Evolutionary conservation across 1,140 invertebrate species (phyloP), one percentile per base, ranked within the genome.

Genomic region (Phortica variegata): DNA sequence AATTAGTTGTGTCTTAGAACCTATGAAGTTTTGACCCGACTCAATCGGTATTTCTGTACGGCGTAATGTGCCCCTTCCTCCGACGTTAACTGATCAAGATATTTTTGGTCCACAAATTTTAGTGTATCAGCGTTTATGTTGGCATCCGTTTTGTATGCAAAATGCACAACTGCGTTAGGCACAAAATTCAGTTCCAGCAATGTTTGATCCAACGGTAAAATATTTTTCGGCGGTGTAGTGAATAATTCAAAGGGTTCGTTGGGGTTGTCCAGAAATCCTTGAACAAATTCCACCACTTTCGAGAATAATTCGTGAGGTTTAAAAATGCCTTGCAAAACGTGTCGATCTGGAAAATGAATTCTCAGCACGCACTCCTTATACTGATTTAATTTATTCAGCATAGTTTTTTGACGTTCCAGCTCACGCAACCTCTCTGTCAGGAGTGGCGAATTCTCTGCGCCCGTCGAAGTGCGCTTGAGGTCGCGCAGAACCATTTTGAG

Each of bases 251-350:
- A 91, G 49, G 83, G 71, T 52, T 81, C 69, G 18, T 79, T 66
- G 15, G 81, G 75, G 69, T 86, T 73, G 18, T 79, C 76, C 17
- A 93, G 75, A 76, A 86, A 85, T 50, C 78, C 77, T 70, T 80
- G 83, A 2, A 92, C 80, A 79, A 91, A 91, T 39, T 86, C 80
- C 34, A 81, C 79, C 3, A 93, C 78, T 46, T 81, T 77, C 57
- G 78, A 73, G 7, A 91, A 77, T 17, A 81, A 86, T 76, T 92
- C 87, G 16, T 78, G 75, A 4, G 89, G 85, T 56, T 78, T 78
- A 62, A 94, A 93, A 9, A 86, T 77, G 8, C 85, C 89, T 77
- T 94, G 91, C 3, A 93, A 77, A 20, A 92, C 87, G 37, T 86
- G 79, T 41, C 85, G 82, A 77, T 92, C 84, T 3, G 89, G 88